A percentile compares a stretch with the other conserved stretches of the same genome.
Evolutionary conservation across 1,140 invertebrate species (phyloP).

Genomic region (Helicorthomorpha holstii): DNA sequence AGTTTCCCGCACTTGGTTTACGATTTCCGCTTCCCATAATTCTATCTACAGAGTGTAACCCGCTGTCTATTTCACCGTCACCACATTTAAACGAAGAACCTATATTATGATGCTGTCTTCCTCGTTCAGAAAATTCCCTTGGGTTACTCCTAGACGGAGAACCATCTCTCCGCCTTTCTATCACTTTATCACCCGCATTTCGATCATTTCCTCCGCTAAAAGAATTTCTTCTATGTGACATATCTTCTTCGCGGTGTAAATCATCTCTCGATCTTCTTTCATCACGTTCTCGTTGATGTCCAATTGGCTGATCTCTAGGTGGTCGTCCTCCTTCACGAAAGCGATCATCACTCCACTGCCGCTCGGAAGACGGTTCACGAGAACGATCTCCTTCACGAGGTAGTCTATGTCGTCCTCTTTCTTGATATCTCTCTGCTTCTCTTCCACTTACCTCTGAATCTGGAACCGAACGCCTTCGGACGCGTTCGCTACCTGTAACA

Average conservation of each 20-base stretch:
- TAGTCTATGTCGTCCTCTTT: background rate
- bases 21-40: too few species aligned
- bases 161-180: background rate
- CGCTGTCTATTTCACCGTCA: background rate
- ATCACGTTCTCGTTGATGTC: background rate
- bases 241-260: background rate
- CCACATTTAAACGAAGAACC: background rate
- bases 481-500: too few species aligned
- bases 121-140: background rate
- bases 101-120: background rate
- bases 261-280: background rate
- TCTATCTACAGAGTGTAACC: too few species aligned
- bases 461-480: background rate
- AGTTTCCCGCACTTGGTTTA: too few species aligned
- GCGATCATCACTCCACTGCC: constrained; percentile 1
- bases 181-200: background rate
- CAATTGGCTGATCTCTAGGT: background rate
- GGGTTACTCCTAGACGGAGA: background rate
- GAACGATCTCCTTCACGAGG: constrained; percentile 2
- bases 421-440: background rate
- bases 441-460: background rate
- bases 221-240: background rate
- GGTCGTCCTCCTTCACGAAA: background rate
- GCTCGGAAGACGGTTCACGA: constrained; percentile 7
- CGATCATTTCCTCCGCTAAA: background rate